Base-by-base conservation (phyloP, 1,140 invertebrate genomes). In the Calephelis virginiensis region DNA sequence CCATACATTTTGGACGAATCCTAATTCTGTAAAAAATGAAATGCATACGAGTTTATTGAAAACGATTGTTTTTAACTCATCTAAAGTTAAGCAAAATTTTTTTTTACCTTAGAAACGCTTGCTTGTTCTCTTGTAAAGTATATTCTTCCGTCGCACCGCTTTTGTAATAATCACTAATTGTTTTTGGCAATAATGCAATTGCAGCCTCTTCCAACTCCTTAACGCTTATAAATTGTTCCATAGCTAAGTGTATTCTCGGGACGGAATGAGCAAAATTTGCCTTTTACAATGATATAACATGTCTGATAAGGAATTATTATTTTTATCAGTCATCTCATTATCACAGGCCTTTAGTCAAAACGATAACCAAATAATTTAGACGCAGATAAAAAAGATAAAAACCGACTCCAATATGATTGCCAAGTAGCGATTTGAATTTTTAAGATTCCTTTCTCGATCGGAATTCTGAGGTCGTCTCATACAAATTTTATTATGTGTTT, bases 101-200 rank as follows among this genome's bases (percentile, higher is more conserved):
- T 8, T 43, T 46, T 45, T 93, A 97, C 97, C 93, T 95, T 73
- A 92, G 93, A 86, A 97, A 98, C 4, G 97, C 96, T 53, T 93
- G 89, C 69, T 90, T 93, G 81, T 98, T 99, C 78, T 96, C 94
- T 10, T 78, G 80, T 56, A 98, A 89, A 0, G 97, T 97, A 60
- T 93, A 90, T 85, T 98, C 95, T 61, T 95, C 93, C 13, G 96
- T 96, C 1, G 98, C 97, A 1, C 98, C 98, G 82, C 96, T 97
- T 80, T 92, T 93, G 75, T 98, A 98, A 84, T 98, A 99, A 90
- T 97, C 97, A 13, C 94, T 89, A 10, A 94, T 93, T 68, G 89
- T 89, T 78, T 93, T 94, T 12, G 96, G 93, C 53, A 99, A 85
- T 47, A 93, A 83, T 6, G 89, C 81, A 0, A 92, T 71, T 0